These are phyloP conservation scores for Caranx melampygus DNA, from an alignment of 2,113 vertebrate species.

Conservation along the genomic window DNA sequence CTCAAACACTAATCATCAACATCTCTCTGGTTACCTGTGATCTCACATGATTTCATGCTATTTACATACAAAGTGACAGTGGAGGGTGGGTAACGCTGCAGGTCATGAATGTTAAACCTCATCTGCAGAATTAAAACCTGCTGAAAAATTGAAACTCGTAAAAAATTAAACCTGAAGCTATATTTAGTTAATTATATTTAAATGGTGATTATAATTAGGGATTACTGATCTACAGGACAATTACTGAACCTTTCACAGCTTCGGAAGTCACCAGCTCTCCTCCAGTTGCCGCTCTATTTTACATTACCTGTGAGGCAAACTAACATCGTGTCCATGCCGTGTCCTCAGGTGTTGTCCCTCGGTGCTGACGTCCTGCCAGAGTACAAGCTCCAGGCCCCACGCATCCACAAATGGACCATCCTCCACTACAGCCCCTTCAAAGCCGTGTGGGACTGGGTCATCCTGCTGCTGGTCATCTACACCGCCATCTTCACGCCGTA, in stretches of 20 bases:
- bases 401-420: constrained; percentile 97
- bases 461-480: constrained; percentile 98
- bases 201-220: background rate
- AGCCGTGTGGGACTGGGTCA: constrained; percentile 98
- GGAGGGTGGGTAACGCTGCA: background rate
- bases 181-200: background rate
- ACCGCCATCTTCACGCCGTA: constrained; percentile 97
- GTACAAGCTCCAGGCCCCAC: constrained; percentile 96
- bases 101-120: background rate
- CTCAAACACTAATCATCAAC: background rate
- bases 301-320: background rate
- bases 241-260: background rate
- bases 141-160: background rate
- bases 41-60: too few relatives aligned
- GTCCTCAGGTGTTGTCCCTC: constrained; percentile 91
- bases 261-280: background rate
- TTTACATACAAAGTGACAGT: background rate
- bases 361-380: constrained; percentile 96
- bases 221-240: background rate
- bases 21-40: too few relatives aligned
- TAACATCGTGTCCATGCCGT: background rate
- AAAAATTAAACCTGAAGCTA: background rate
- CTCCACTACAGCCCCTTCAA: constrained; percentile 99
- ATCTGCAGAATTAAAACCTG: background rate
- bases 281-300: background rate